These are phyloP conservation scores for Sphaerophoria rueppellii DNA, from an alignment of 2,888 invertebrate species.

Conservation along the genomic window DNA sequence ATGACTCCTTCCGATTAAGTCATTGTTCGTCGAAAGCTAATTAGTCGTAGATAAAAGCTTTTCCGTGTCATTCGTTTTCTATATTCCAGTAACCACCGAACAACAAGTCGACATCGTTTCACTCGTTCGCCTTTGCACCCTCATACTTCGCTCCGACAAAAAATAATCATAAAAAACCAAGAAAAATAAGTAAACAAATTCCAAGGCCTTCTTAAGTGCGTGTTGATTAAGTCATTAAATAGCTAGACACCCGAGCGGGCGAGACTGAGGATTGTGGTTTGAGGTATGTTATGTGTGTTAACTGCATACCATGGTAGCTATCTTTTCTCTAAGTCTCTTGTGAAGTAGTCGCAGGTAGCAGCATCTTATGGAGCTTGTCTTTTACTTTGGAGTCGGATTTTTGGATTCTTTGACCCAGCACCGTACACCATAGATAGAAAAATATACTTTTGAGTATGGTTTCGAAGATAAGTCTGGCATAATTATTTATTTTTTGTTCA, in stretches of 20 bases:
- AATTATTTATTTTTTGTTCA: constrained; percentile 59
- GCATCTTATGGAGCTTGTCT: constrained; percentile 34
- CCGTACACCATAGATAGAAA: neutral
- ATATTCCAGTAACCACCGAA: constrained; percentile 35
- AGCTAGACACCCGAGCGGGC: constrained; percentile 57
- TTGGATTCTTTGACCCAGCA: constrained; percentile 14
- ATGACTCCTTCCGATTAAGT: constrained; percentile 66
- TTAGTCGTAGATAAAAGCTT: constrained; percentile 75
- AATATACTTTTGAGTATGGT: neutral
- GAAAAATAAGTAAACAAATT: constrained; percentile 58
- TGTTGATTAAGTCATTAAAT: constrained; percentile 73
- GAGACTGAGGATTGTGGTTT: neutral
- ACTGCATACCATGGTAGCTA: constrained; percentile 39
- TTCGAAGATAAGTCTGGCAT: constrained; percentile 38
- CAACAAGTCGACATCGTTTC: constrained; percentile 9
- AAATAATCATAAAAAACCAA: constrained; percentile 22
- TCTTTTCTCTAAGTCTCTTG: neutral
- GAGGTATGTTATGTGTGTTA: constrained; percentile 52
- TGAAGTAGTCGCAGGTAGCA: constrained; percentile 53
- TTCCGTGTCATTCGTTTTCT: constrained; percentile 73
- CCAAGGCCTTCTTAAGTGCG: constrained; percentile 70
- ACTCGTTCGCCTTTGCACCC: neutral
- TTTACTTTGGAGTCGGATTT: neutral
- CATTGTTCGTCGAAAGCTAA: constrained; percentile 69
- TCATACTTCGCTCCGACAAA: neutral